These are phyloP conservation scores for Drosophila nannoptera DNA, from an alignment of 1,140 invertebrate genomes.

Conservation along the genomic window DNA sequence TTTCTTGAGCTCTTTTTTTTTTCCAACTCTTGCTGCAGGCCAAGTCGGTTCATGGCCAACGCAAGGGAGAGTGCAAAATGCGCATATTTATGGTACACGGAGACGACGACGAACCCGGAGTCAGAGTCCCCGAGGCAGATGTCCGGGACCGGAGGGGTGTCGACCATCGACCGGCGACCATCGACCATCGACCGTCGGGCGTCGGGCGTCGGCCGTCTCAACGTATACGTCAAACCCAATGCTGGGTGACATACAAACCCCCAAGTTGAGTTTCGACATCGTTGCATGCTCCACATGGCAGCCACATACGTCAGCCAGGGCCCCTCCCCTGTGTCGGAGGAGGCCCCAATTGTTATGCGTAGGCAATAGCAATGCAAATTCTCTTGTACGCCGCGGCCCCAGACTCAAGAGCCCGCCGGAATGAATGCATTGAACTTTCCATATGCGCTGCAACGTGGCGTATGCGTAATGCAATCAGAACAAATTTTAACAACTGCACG, in stretches of 20 bases:
- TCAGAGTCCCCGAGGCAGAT: constrained; percentile 6
- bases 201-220: too few species aligned
- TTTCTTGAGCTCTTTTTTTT: constrained; percentile 39
- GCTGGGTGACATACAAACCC: constrained; percentile 70
- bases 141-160: too few species aligned
- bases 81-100: constrained; percentile 53
- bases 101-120: constrained; percentile 22
- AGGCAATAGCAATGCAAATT: constrained; percentile 57
- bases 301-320: constrained; percentile 50
- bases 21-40: constrained; percentile 7
- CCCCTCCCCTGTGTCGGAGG: not conserved
- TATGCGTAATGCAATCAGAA: constrained; percentile 61
- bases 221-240: constrained; percentile 48
- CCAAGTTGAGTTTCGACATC: constrained; percentile 45
- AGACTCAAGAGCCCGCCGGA: constrained; percentile 43
- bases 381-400: constrained; percentile 6
- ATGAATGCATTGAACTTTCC: constrained; percentile 65
- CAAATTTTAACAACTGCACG: constrained; percentile 38
- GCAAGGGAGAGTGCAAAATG: constrained; percentile 48
- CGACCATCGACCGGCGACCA: too few species aligned
- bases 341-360: constrained; percentile 60
- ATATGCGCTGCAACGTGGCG: constrained; percentile 62
- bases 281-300: constrained; percentile 47
- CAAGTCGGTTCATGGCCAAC: constrained; percentile 62
- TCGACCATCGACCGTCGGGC: too few species aligned